Percentiles rank a stretch among this genome's conserved stretches.
Evolutionary conservation across 2,888 invertebrate genomes (phyloP).

Genomic region (Fragum sueziense): DNA sequence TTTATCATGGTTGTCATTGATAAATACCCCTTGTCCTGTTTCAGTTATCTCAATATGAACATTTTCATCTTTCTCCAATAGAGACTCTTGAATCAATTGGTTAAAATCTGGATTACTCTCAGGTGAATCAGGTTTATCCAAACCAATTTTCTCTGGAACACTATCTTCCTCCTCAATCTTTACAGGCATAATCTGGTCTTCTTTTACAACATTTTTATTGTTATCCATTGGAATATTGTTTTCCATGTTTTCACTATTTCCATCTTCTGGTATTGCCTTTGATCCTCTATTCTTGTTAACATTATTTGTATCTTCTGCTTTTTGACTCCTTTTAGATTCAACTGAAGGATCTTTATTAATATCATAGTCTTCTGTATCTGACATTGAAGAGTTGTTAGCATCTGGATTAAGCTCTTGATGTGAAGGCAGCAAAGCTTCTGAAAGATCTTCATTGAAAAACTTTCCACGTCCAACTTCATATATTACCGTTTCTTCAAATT

Average conservation of each 20-base stretch:
- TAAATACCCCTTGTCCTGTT: conserved; percentile 5
- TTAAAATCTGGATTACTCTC: too few relatives aligned
- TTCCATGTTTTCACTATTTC: too few relatives aligned
- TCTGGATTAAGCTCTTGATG: not conserved
- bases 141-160: not conserved
- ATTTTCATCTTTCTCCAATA: not conserved
- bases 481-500: not conserved
- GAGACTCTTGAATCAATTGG: not conserved
- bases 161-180: not conserved
- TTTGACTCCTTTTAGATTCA: not conserved
- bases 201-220: not conserved
- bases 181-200: too few relatives aligned
- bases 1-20: not conserved
- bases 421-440: conserved; percentile 8
- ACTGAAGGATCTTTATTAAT: not conserved
- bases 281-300: not conserved
- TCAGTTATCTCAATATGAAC: conserved; percentile 10
- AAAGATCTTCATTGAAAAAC: not conserved
- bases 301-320: not conserved
- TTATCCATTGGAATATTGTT: not conserved
- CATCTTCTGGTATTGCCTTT: not conserved
- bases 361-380: not conserved
- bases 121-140: not conserved
- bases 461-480: conserved; percentile 6
- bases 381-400: too few relatives aligned